Conservation (phyloP, 2,113 vertebrate genomes). For the Gallinago paraguaiae region DNA sequence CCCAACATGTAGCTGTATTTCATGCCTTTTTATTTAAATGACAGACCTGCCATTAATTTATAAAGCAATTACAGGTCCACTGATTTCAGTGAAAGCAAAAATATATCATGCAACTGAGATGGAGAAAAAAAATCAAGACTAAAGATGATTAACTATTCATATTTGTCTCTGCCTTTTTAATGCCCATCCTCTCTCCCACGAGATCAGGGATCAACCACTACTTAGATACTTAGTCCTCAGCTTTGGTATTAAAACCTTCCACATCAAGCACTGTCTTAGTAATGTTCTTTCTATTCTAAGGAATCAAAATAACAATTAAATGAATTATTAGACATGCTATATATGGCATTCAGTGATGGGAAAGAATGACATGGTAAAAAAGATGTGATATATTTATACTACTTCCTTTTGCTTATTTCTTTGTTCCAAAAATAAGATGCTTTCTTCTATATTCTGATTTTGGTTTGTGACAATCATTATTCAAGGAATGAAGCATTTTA, state of each 20-base stretch:
- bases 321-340: not conserved
- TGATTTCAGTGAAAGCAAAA: not conserved
- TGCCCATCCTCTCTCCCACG: not conserved
- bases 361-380: not conserved
- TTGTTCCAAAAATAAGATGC: not conserved
- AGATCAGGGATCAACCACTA: conserved; percentile 36
- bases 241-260: not conserved
- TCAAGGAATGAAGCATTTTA: conserved; percentile 48
- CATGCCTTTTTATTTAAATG: not conserved
- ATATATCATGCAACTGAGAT: not conserved
- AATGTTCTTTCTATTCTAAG: not conserved
- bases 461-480: conserved; percentile 49
- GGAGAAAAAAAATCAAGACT: not conserved
- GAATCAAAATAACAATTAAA: not conserved
- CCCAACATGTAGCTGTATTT: not conserved
- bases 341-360: not conserved
- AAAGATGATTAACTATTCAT: conserved; percentile 25
- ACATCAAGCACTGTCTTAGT: not conserved
- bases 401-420: not conserved
- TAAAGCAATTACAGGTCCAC: not conserved
- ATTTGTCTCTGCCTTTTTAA: conserved; percentile 32
- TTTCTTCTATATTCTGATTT: conserved; percentile 32
- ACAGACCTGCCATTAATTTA: not conserved
- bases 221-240: not conserved
- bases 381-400: not conserved